Evolutionary conservation across 2,797 vertebrate genomes (phyloP), one percentile per base, ranked within the genome.

Genomic region (Naso thynnoides): DNA sequence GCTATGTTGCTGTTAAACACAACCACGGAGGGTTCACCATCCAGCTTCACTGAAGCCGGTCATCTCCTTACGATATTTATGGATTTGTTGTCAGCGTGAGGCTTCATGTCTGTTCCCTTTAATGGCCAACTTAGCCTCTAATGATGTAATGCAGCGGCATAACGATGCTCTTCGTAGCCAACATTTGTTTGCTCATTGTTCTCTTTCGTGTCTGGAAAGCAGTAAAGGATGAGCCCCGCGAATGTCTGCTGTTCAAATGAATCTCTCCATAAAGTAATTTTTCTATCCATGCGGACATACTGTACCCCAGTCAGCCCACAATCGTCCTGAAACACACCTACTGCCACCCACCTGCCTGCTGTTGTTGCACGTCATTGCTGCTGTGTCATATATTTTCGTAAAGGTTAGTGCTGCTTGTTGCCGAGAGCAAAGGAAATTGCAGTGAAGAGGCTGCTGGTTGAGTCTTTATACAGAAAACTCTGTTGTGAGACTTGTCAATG

Each of bases 261-360:
- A 76, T 54, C 48, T 70, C 70, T 50, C 61, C 36, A 21, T 59
- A 13, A 71, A 85, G 75, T 74, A 48, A 58, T 64, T 53, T 83
- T 70, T 86, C 65, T 67, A 82, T 89, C 84, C 76, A 78, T 78
- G 86, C 69, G 69, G 82, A 85, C 83, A 82, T 84, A 87, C 86
- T 87, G 89, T 91, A 86, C 72, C 78, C 70, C 85, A 48, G 52
- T 84, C 79, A 87, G 82, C 89, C 90, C 85, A 89, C 89, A 48
- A 14, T 75, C 70, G 27, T 70, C 81, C 84, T 45, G 58, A 86
- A 81, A 80, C 87, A 87, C 90, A 90, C 91, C 87, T 88, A 86
- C 90, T 70, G 79, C 91, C 89, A 68, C 90, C 92, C 92, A 91
- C 89, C 90, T 90, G 84, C 90, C 90, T 90, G 69, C 91, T 88